A percentile compares a stretch with the other conserved stretches of the same genome.
Evolutionary conservation across 1,140 invertebrate genomes (phyloP).

Genomic region (Conopomorpha cramerella): DNA sequence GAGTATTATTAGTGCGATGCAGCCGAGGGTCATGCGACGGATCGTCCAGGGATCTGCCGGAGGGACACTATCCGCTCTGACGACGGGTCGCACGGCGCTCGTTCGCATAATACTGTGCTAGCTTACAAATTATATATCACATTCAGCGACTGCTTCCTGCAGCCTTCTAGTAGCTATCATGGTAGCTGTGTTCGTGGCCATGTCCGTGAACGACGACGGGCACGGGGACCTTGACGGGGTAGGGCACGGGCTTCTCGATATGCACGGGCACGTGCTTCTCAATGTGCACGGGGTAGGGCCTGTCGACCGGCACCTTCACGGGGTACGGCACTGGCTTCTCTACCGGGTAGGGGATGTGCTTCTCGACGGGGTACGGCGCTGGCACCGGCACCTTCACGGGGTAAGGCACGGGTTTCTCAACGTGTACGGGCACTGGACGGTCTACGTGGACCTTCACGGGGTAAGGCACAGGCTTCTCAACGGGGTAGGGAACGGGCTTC

Average conservation of each 20-base stretch:
- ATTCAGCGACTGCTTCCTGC: slow-evolving; percentile 51
- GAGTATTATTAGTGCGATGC: slow-evolving; percentile 29
- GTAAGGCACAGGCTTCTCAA: slow-evolving; percentile 69
- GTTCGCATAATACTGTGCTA: slow-evolving; percentile 27
- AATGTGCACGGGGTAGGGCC: slow-evolving; percentile 63
- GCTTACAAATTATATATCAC: slow-evolving; percentile 52
- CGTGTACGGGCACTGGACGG: slow-evolving; percentile 63
- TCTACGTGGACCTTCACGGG: slow-evolving; percentile 67
- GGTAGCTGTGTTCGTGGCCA: slow-evolving; percentile 49
- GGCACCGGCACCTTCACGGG: slow-evolving; percentile 61
- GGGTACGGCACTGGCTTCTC: slow-evolving; percentile 65
- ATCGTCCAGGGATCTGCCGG: slow-evolving; percentile 22
- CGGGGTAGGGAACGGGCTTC: slow-evolving; percentile 71
- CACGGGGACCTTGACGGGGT: slow-evolving; percentile 65
- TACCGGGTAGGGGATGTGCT: slow-evolving; percentile 62
- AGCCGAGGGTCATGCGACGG: slow-evolving; percentile 18
- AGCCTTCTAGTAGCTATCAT: slow-evolving; percentile 53
- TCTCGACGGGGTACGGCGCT: slow-evolving; percentile 60
- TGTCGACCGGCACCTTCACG: slow-evolving; percentile 64
- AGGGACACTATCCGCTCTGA: slow-evolving; percentile 26
- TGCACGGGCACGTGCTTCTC: slow-evolving; percentile 64
- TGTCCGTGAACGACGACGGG: slow-evolving; percentile 51
- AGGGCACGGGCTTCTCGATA: slow-evolving; percentile 63
- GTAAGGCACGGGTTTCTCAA: slow-evolving; percentile 60
- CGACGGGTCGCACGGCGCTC: slow-evolving; percentile 18